Percentiles rank a stretch among this genome's conserved stretches.
Evolutionary conservation across 2,888 invertebrate genomes (phyloP).

Genomic region (Lycophotia porphyrea): DNA sequence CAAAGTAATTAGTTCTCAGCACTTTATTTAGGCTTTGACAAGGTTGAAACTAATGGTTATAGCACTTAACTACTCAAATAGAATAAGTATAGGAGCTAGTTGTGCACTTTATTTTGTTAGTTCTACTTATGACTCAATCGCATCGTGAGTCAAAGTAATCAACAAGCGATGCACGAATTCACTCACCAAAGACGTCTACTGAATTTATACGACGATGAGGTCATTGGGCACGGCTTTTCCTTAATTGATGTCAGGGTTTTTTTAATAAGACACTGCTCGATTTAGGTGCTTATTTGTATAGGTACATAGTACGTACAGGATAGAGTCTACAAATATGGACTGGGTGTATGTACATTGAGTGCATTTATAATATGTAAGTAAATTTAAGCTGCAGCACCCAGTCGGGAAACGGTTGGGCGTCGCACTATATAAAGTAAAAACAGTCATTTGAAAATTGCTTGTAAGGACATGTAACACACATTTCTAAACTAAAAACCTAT

Average conservation of each 20-base stretch:
- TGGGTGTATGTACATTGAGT: background rate
- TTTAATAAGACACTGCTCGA: constrained; percentile 58
- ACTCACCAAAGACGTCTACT: constrained; percentile 63
- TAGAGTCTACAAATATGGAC: constrained; percentile 12
- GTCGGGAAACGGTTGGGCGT: background rate
- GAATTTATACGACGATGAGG: constrained; percentile 77
- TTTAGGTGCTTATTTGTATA: background rate
- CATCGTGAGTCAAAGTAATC: constrained; percentile 53
- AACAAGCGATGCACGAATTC: constrained; percentile 68
- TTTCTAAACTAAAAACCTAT: background rate
- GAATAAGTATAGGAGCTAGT: constrained; percentile 3
- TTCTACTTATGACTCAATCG: constrained; percentile 24
- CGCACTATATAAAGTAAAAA: background rate
- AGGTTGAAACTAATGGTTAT: constrained; percentile 1
- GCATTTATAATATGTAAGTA: constrained; percentile 2
- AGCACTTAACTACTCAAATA: constrained; percentile 1
- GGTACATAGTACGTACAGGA: constrained; percentile 26
- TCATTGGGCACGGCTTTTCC: constrained; percentile 75
- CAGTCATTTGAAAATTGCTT: background rate
- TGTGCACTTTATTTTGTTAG: constrained; percentile 20
- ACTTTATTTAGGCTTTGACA: background rate
- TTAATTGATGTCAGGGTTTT: constrained; percentile 78
- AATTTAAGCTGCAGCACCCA: background rate
- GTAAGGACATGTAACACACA: background rate
- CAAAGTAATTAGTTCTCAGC: background rate